phyloP scores from a whole-genome alignment of 2,113 vertebrate genomes.

The Aptenodytes forsteri region DNA sequence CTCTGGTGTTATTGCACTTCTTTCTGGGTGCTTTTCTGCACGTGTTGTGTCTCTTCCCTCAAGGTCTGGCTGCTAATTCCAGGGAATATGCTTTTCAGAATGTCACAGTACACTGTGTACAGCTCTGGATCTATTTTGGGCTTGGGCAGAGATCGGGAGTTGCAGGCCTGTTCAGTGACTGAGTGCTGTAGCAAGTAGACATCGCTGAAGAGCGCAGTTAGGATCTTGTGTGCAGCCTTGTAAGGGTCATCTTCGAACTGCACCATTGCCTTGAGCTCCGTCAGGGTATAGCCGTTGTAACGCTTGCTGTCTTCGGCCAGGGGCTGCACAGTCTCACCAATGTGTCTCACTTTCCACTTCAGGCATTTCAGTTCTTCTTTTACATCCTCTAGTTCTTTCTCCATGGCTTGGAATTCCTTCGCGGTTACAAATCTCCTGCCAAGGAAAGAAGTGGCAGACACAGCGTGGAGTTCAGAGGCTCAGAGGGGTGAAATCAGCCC shows the following conservation, averaged over 20 bases:
- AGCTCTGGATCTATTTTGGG: slow-evolving; percentile 61
- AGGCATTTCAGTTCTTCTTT: slow-evolving; percentile 64
- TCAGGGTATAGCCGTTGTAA: slow-evolving; percentile 58
- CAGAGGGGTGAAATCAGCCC: not conserved
- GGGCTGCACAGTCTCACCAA: slow-evolving; percentile 48
- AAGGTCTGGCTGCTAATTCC: slow-evolving; percentile 31
- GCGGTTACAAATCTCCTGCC: slow-evolving; percentile 53
- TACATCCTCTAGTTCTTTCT: slow-evolving; percentile 49
- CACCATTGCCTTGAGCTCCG: slow-evolving; percentile 64
- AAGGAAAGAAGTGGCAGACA: slow-evolving; percentile 24
- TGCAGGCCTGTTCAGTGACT: slow-evolving; percentile 5
- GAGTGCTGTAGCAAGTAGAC: slow-evolving; percentile 37
- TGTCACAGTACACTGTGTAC: slow-evolving; percentile 52
- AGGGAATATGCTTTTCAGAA: slow-evolving; percentile 56
- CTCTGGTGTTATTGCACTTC: not conserved
- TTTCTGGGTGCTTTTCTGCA: not conserved
- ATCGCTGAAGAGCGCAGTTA: slow-evolving; percentile 36
- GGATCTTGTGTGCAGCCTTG: slow-evolving; percentile 62
- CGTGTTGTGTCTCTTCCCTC: not conserved
- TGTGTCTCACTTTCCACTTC: slow-evolving; percentile 58
- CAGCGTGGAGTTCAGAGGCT: not conserved
- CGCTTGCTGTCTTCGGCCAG: slow-evolving; percentile 50
- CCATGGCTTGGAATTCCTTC: slow-evolving; percentile 60
- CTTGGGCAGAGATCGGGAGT: slow-evolving; percentile 9
- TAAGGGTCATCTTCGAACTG: slow-evolving; percentile 56